phyloP scores from a whole-genome alignment of 2,797 vertebrate species.

The Acanthurus leucopareius region DNA sequence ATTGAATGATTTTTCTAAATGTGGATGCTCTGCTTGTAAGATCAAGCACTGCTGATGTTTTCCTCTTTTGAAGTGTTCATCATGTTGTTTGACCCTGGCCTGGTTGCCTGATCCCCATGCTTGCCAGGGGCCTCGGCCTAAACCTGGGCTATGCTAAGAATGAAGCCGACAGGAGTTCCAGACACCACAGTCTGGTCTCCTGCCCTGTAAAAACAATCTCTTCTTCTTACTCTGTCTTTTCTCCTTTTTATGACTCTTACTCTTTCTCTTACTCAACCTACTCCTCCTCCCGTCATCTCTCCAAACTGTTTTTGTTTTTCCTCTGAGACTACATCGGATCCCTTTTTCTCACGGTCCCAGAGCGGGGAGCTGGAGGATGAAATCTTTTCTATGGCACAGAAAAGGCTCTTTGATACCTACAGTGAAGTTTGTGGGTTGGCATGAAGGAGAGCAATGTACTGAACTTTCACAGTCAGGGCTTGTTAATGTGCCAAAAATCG shows the following conservation, averaged over 20 bases:
- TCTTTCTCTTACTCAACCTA: conserved; percentile 16
- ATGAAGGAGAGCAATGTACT: conserved; percentile 36
- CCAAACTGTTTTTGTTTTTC: conserved; percentile 49
- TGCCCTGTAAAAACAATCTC: conserved; percentile 63
- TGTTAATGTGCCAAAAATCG: conserved; percentile 52
- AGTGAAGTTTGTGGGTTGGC: conserved; percentile 58
- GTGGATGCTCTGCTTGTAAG: conserved; percentile 10
- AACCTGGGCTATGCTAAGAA: conserved; percentile 77
- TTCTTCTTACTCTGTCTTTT: conserved; percentile 30
- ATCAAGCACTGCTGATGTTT: conserved; percentile 44
- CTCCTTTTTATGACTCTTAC: conserved; percentile 36
- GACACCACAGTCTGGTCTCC: conserved; percentile 69
- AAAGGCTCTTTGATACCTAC: conserved; percentile 33
- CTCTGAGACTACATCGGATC: conserved; percentile 39
- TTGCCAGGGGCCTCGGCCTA: conserved; percentile 62
- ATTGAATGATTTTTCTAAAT: conserved; percentile 34
- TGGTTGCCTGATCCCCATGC: conserved; percentile 50
- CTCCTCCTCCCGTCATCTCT: conserved; percentile 33
- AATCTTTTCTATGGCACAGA: conserved; percentile 60
- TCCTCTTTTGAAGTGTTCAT: conserved; percentile 47
- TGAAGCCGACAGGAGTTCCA: conserved; percentile 68
- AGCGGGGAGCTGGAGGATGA: conserved; percentile 49
- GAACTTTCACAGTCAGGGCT: conserved; percentile 33
- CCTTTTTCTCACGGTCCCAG: conserved; percentile 69
- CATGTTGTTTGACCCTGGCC: conserved; percentile 34